A percentile compares a stretch with the other conserved stretches of the same genome.
These are phyloP conservation scores for Ictalurus punctatus DNA, from an alignment of 2,113 vertebrate genomes.

Conservation along the genomic window DNA sequence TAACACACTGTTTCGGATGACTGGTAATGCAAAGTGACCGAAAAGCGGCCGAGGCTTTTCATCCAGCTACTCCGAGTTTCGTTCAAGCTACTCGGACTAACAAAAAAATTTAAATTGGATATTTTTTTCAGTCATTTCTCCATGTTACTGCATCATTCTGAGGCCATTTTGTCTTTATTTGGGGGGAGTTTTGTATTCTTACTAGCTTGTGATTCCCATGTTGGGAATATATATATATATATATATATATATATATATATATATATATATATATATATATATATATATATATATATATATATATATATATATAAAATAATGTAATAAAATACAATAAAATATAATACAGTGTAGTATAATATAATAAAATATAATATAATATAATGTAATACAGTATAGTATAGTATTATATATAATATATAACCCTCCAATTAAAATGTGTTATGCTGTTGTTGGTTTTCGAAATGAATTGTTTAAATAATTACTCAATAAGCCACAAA, in stretches of 20 bases:
- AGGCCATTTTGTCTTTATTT: background rate
- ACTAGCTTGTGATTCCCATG: background rate
- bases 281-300: no score
- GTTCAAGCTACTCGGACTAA: background rate
- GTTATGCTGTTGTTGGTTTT: background rate
- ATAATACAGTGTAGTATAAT: background rate
- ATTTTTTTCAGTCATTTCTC: background rate
- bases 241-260: no score
- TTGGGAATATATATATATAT: no score
- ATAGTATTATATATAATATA: background rate
- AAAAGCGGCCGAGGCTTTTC: background rate
- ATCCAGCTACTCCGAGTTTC: background rate
- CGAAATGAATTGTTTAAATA: background rate
- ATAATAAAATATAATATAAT: background rate
- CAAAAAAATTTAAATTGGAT: background rate
- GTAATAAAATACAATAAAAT: background rate
- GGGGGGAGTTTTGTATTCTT: background rate
- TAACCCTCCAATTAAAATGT: background rate
- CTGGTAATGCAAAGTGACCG: background rate
- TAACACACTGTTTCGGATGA: background rate
- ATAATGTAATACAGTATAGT: background rate
- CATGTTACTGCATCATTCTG: background rate
- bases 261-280: no score
- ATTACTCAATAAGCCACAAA: background rate
- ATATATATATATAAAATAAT: background rate